Conservation (phyloP, 2,797 vertebrate species). For the Poeciliopsis presidionis region DNA sequence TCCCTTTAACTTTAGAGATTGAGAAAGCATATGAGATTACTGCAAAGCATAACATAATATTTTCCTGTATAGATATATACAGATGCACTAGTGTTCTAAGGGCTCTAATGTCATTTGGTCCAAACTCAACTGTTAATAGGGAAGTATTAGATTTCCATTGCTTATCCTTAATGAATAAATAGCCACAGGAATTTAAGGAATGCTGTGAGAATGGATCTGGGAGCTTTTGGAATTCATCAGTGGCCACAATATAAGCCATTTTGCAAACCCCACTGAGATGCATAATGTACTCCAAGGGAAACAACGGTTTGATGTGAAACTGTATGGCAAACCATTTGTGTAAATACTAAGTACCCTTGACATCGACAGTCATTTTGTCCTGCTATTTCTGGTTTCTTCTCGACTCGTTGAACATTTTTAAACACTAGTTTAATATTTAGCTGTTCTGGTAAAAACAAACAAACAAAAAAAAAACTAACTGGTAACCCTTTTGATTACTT, state of each 20-base stretch:
- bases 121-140: background rate
- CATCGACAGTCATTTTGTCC: background rate
- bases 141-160: slow-evolving; percentile 17
- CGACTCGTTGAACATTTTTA: background rate
- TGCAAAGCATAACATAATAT: background rate
- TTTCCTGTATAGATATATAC: background rate
- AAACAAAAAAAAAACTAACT: background rate
- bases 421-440: background rate
- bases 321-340: background rate
- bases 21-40: background rate
- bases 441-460: background rate
- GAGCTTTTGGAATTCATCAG: slow-evolving; percentile 66
- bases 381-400: background rate
- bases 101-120: background rate
- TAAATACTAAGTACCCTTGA: background rate
- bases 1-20: background rate
- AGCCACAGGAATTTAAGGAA: slow-evolving; percentile 78
- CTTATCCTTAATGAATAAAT: slow-evolving; percentile 71
- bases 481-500: background rate
- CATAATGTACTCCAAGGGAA: slow-evolving; percentile 13
- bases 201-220: slow-evolving; percentile 71
- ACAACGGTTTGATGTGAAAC: background rate
- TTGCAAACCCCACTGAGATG: slow-evolving; percentile 27
- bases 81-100: background rate
- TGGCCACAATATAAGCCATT: slow-evolving; percentile 54